A percentile compares a stretch with the other conserved stretches of the same genome.
Evolutionary conservation across 2,888 invertebrate genomes (phyloP).

Genomic region (Drosophila siamana): DNA sequence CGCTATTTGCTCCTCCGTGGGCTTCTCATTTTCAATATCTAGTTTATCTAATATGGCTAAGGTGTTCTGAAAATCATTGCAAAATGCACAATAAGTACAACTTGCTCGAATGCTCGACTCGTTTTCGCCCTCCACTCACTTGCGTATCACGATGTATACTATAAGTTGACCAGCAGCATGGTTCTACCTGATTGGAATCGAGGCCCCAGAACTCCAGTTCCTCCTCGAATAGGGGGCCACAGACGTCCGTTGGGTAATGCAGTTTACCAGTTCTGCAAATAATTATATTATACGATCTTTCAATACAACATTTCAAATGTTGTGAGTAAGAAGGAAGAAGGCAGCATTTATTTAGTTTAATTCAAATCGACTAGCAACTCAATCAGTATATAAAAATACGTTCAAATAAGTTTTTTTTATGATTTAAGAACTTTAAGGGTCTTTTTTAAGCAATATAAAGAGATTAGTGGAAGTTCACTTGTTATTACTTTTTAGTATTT

Average conservation of each 20-base stretch:
- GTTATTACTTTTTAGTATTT: too few species aligned
- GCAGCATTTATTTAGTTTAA: too few species aligned
- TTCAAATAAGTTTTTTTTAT: too few species aligned
- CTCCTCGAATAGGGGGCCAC: constrained; percentile 97
- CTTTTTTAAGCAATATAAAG: too few species aligned
- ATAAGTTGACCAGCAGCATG: constrained; percentile 99
- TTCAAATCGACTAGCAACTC: too few species aligned
- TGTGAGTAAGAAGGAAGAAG: too few species aligned
- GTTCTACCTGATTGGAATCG: constrained; percentile 98
- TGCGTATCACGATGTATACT: constrained; percentile 93
- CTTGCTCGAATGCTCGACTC: too few species aligned
- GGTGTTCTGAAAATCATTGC: constrained; percentile 90
- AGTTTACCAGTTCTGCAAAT: constrained; percentile 94
- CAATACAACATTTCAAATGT: neutral
- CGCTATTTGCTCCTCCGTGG: constrained; percentile 96
- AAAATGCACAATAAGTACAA: neutral
- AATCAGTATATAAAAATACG: too few species aligned
- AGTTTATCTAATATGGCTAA: constrained; percentile 97
- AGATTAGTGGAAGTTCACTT: too few species aligned
- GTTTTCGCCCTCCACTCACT: constrained; percentile 86
- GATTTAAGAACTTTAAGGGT: too few species aligned
- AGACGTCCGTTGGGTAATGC: constrained; percentile 98
- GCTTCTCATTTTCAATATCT: constrained; percentile 96
- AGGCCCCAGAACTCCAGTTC: constrained; percentile 98
- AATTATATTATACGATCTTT: constrained; percentile 4